Percentiles rank a stretch among this genome's conserved stretches.
Evolutionary conservation across 2,113 vertebrate species (phyloP).

Genomic region (Oreotrochilus melanogaster): DNA sequence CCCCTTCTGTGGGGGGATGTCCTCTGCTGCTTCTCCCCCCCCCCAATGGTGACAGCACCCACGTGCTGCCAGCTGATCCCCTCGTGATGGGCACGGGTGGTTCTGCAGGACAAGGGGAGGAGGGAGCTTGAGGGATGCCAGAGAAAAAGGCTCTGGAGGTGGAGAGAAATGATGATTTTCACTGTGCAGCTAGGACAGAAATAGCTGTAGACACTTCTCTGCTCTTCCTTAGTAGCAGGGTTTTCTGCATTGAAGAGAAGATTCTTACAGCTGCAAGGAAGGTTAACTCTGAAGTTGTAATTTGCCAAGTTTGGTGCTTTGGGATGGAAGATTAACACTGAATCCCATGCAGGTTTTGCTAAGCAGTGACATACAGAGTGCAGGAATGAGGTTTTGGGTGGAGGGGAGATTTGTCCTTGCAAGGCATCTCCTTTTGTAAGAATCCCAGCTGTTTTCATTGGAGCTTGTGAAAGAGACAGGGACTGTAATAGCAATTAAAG

Average conservation of each 20-base stretch:
- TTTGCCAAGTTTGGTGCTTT: background rate
- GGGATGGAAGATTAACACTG: background rate
- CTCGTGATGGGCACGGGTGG: background rate
- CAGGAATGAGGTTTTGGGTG: background rate
- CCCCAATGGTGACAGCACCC: too few relatives aligned
- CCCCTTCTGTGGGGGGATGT: background rate
- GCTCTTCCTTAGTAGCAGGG: background rate
- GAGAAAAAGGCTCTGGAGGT: background rate
- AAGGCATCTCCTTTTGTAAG: background rate
- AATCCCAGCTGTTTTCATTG: background rate
- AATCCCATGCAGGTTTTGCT: background rate
- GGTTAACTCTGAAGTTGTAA: background rate
- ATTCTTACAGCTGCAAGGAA: background rate
- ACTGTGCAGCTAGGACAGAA: background rate
- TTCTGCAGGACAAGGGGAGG: background rate
- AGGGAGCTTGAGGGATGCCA: background rate
- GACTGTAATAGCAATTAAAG: background rate
- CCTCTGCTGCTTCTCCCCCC: too few relatives aligned
- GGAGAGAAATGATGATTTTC: background rate
- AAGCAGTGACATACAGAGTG: background rate
- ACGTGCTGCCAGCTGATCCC: background rate
- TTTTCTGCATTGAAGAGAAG: background rate
- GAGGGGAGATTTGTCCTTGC: background rate
- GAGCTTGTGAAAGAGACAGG: background rate
- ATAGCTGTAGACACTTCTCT: background rate